Percentiles rank a stretch among this genome's conserved stretches.
Conservation (phyloP, 2,888 invertebrate species). For the Steinernema hermaphroditum region DNA sequence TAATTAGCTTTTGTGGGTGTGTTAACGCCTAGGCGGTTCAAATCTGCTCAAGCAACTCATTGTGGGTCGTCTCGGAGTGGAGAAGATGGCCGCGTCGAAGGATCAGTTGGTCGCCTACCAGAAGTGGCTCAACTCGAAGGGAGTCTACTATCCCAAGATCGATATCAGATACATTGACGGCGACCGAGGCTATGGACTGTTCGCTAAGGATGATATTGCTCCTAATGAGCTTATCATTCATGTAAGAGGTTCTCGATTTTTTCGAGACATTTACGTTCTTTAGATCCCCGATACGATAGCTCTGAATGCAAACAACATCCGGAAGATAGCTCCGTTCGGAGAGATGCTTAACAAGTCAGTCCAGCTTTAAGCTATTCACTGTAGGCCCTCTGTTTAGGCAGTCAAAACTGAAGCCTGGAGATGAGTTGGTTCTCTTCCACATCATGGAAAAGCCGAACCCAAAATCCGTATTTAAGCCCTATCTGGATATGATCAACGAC, state of each 20-base stretch:
- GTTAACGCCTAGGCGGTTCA: neutral
- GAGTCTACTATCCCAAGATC: neutral
- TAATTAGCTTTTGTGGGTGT: neutral
- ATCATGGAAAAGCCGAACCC: neutral
- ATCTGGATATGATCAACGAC: conserved; percentile 2
- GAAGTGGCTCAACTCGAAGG: neutral
- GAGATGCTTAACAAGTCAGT: neutral
- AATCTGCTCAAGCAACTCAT: neutral
- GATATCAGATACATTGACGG: neutral
- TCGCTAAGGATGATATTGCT: neutral
- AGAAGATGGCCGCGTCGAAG: conserved; percentile 12
- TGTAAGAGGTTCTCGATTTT: neutral
- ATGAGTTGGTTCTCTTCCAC: neutral
- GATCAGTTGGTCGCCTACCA: neutral
- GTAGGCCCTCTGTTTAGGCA: neutral
- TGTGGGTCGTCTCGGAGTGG: neutral
- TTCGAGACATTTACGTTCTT: neutral
- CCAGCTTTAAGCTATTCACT: neutral
- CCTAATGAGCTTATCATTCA: conserved; percentile 3
- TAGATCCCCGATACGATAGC: conserved; percentile 9
- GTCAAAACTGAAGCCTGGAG: neutral
- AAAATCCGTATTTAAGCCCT: neutral
- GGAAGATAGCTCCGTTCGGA: neutral
- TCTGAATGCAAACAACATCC: neutral
- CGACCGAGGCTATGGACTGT: neutral